phyloP scores from a whole-genome alignment of 2,113 vertebrate species.

The Uria lomvia region DNA sequence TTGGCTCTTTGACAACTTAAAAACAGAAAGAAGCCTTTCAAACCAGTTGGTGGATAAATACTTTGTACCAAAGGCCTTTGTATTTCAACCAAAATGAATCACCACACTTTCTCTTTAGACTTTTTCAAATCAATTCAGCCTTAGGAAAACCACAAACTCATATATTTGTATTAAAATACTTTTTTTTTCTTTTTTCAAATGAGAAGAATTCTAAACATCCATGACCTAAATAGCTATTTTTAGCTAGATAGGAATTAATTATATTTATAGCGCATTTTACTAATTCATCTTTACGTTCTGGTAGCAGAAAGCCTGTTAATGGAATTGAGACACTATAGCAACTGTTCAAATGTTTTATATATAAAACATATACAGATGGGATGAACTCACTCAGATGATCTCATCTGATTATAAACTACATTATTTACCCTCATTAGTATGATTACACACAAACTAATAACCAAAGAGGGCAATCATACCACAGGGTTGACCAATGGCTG shows the following conservation, averaged over 20 bases:
- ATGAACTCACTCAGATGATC: background rate
- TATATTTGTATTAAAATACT: background rate
- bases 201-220: background rate
- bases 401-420: background rate
- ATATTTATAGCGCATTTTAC: background rate
- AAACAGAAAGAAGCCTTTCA: slow-evolving; percentile 21
- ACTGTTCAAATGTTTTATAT: background rate
- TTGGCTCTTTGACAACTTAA: background rate
- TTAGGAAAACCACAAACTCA: background rate
- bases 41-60: background rate
- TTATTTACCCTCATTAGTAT: background rate
- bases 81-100: background rate
- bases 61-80: slow-evolving; percentile 13
- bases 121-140: background rate
- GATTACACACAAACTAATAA: background rate
- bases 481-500: background rate
- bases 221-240: background rate
- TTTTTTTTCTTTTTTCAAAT: background rate
- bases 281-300: background rate
- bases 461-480: background rate
- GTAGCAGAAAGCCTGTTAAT: background rate
- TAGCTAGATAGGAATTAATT: background rate
- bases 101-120: background rate
- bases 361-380: background rate
- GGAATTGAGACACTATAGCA: background rate